Percentiles rank a stretch among this genome's conserved stretches.
These are phyloP conservation scores for Zosterops borbonicus DNA, from an alignment of 2,113 vertebrate genomes.

Conservation along the genomic window DNA sequence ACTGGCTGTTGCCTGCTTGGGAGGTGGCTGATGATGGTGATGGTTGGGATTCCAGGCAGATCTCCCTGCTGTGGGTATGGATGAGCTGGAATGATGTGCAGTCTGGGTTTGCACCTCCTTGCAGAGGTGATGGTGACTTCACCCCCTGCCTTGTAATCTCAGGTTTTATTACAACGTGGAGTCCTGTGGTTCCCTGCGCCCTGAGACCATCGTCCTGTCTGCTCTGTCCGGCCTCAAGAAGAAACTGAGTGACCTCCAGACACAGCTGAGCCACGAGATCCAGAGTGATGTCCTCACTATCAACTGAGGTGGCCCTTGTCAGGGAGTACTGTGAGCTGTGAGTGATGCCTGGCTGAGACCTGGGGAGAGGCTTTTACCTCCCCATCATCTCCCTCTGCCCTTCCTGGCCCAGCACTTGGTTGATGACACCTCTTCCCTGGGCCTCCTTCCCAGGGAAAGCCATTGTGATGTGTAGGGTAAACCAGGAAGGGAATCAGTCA, in stretches of 20 bases:
- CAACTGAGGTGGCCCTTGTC: conserved; percentile 72
- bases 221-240: conserved; percentile 93
- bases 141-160: neutral
- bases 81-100: neutral
- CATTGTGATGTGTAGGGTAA: neutral
- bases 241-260: conserved; percentile 96
- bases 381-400: neutral
- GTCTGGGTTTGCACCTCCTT: neutral
- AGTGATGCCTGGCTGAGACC: neutral
- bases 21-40: neutral
- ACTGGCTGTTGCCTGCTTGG: neutral
- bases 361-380: neutral
- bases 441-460: neutral
- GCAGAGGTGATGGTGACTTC: neutral
- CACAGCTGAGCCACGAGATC: conserved; percentile 95
- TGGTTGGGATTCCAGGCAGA: neutral
- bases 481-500: neutral
- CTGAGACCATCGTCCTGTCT: conserved; percentile 94
- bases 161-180: conserved; percentile 98
- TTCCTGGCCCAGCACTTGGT: neutral
- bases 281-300: conserved; percentile 96
- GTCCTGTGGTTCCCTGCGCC: conserved; percentile 93
- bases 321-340: neutral
- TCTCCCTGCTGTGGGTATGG: neutral
- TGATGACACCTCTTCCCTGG: neutral